phyloP scores from a whole-genome alignment of 1,140 invertebrate species.

The Drosophila nikananu region DNA sequence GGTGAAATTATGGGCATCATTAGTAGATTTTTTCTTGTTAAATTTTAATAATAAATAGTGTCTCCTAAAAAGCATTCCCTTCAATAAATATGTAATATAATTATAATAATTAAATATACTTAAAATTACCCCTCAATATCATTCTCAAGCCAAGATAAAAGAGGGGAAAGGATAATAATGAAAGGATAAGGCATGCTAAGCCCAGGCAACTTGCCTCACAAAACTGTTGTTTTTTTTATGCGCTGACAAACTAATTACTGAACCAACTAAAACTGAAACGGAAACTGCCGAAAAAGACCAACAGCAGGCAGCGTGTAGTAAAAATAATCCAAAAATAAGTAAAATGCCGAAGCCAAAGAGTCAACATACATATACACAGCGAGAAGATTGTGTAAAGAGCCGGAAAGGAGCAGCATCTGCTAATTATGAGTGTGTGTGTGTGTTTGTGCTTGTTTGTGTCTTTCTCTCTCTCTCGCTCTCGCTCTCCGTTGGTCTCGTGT shows the following conservation, averaged over 20 bases:
- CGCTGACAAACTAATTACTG: slow-evolving; percentile 75
- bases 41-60: background rate
- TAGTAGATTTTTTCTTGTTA: background rate
- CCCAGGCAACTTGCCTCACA: background rate
- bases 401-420: slow-evolving; percentile 31
- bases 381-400: slow-evolving; percentile 11
- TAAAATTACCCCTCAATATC: background rate
- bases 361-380: slow-evolving; percentile 27
- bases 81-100: background rate
- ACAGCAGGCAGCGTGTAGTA: background rate
- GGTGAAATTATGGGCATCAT: slow-evolving; percentile 12
- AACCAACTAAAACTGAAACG: slow-evolving; percentile 57
- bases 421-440: slow-evolving; percentile 61
- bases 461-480: slow-evolving; percentile 1
- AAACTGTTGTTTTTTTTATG: slow-evolving; percentile 52
- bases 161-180: background rate
- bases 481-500: background rate
- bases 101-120: background rate
- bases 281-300: slow-evolving; percentile 55
- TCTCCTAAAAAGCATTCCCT: background rate
- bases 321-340: slow-evolving; percentile 31
- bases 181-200: background rate
- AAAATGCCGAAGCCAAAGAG: slow-evolving; percentile 37
- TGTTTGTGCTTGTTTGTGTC: background rate
- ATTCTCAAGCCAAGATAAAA: background rate